Conservation (phyloP, 2,888 invertebrate genomes). For the Caenorhabditis auriculariae region DNA sequence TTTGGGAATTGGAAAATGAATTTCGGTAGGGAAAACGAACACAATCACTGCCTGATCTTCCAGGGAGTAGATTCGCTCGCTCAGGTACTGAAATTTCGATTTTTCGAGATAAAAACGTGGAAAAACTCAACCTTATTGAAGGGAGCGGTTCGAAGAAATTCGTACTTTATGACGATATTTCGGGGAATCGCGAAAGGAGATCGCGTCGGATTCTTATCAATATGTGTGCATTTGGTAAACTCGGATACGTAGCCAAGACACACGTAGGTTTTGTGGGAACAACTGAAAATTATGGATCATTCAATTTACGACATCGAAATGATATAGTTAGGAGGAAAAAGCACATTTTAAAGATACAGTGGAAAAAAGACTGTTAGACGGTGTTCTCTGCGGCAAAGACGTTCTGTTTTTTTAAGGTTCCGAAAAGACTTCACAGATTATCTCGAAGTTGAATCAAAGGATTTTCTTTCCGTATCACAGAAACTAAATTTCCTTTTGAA, state of each 20-base stretch:
- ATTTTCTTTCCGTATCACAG: too few relatives aligned
- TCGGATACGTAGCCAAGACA: conserved; percentile 82
- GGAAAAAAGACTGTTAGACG: too few relatives aligned
- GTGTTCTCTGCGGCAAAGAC: too few relatives aligned
- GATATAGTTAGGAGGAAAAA: background rate
- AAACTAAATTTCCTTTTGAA: too few relatives aligned
- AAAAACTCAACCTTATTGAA: too few relatives aligned
- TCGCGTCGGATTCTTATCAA: conserved; percentile 76
- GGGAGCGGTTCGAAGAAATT: too few relatives aligned
- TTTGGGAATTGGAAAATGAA: too few relatives aligned
- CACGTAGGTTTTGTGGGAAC: conserved; percentile 74
- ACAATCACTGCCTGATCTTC: conserved; percentile 1
- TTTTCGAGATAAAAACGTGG: background rate
- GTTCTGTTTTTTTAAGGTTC: too few relatives aligned
- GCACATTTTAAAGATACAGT: background rate
- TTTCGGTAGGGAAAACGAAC: background rate
- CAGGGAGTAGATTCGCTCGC: background rate
- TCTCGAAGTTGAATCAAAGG: too few relatives aligned
- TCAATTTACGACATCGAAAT: background rate
- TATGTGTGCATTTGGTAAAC: conserved; percentile 83
- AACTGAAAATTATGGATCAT: conserved; percentile 22
- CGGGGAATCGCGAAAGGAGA: conserved; percentile 74
- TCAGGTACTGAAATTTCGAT: background rate
- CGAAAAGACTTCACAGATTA: too few relatives aligned
- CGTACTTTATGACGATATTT: conserved; percentile 69